A percentile compares a stretch with the other conserved stretches of the same genome.
Conservation (phyloP, 1,140 invertebrate genomes). For the Psix sp. region DNA sequence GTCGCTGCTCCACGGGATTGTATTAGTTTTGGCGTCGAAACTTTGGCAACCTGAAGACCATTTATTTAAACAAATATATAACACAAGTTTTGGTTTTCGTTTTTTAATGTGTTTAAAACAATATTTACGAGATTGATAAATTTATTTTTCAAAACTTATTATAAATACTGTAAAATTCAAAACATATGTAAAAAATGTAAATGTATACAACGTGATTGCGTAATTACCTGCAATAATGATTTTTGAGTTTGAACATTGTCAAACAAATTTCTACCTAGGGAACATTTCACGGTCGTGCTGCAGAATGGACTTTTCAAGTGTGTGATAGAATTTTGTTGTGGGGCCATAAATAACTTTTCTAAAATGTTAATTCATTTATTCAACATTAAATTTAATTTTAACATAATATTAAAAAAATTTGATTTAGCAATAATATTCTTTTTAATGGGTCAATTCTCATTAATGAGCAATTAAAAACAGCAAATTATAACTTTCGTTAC, state of each 20-base stretch:
- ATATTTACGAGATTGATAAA: background rate
- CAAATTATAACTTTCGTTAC: constrained; percentile 13
- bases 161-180: too few species aligned
- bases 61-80: too few species aligned
- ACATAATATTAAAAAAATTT: background rate
- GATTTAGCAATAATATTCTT: background rate
- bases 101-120: too few species aligned
- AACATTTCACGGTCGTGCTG: constrained; percentile 9
- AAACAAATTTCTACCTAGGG: constrained; percentile 7
- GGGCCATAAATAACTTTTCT: constrained; percentile 16
- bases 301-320: constrained; percentile 4
- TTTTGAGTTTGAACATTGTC: constrained; percentile 16
- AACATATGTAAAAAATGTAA: too few species aligned
- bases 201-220: background rate
- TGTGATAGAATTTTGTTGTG: constrained; percentile 13
- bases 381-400: background rate
- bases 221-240: constrained; percentile 35
- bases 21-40: constrained; percentile 18
- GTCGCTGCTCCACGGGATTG: constrained; percentile 63
- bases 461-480: background rate
- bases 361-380: constrained; percentile 1
- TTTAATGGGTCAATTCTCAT: too few species aligned
- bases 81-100: too few species aligned
- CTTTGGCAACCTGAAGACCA: constrained; percentile 17
- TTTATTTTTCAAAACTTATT: constrained; percentile 3